Percentiles rank a stretch among this genome's conserved stretches.
phyloP scores from a whole-genome alignment of 2,797 vertebrate genomes.

The Pangasius larnaudii region DNA sequence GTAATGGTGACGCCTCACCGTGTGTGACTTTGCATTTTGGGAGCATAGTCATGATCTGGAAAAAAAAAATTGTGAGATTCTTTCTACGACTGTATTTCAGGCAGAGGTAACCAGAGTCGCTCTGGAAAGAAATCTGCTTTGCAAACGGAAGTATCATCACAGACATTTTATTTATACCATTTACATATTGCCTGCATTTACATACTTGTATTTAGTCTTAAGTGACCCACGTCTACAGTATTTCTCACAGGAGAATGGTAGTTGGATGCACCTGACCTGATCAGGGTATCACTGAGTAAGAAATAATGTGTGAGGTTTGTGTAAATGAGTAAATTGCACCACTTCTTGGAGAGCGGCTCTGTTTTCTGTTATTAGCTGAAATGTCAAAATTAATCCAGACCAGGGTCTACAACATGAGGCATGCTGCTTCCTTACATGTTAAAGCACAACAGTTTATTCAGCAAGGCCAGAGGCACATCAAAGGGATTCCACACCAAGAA shows the following conservation, averaged over 20 bases:
- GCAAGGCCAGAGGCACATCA: conserved; percentile 54
- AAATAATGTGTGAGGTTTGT: conserved; percentile 19
- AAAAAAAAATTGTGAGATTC: background rate
- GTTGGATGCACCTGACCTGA: conserved; percentile 19
- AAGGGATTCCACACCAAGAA: conserved; percentile 58
- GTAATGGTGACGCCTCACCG: background rate
- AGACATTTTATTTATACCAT: background rate
- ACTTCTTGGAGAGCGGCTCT: conserved; percentile 2
- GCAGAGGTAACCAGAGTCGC: background rate
- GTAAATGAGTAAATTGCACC: conserved; percentile 1
- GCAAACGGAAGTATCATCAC: background rate
- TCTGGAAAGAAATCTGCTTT: background rate
- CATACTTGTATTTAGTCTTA: background rate
- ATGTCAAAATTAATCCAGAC: conserved; percentile 18
- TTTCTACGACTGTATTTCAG: background rate
- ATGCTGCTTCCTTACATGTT: conserved; percentile 36
- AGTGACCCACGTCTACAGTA: background rate
- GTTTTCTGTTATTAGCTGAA: conserved; percentile 8
- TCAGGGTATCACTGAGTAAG: background rate
- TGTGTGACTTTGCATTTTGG: background rate
- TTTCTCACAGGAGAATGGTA: background rate
- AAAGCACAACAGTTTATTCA: conserved; percentile 43
- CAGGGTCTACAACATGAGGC: conserved; percentile 3
- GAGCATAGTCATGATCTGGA: background rate
- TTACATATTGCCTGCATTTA: background rate